These are phyloP conservation scores for Macroramphosus scolopax DNA, from an alignment of 2,797 vertebrate species.

Conservation along the genomic window DNA sequence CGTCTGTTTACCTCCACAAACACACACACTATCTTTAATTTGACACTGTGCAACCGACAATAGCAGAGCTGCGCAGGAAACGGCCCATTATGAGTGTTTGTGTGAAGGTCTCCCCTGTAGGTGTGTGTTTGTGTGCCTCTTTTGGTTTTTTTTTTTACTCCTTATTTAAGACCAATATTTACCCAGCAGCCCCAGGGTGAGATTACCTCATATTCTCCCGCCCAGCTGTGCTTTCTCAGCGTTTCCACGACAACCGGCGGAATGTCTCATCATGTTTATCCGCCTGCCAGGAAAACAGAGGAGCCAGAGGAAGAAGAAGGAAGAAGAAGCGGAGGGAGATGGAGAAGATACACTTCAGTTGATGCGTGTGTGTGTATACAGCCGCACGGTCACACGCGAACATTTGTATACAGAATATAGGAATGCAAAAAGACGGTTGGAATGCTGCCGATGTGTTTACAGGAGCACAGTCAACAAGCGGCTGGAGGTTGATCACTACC, in stretches of 20 bases:
- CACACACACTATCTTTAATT: constrained; percentile 48
- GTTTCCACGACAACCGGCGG: constrained; percentile 88
- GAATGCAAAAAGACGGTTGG: too few species aligned
- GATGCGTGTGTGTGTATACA: constrained; percentile 28
- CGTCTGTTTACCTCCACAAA: constrained; percentile 38
- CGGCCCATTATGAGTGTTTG: constrained; percentile 45
- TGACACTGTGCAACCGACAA: constrained; percentile 38
- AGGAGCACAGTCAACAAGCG: too few species aligned
- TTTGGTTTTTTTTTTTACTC: constrained; percentile 82
- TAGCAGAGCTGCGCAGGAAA: constrained; percentile 59
- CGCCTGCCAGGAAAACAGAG: constrained; percentile 86
- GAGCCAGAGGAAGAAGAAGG: constrained; percentile 48
- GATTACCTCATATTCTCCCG: constrained; percentile 93
- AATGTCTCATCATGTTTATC: constrained; percentile 92
- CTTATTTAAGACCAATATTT: constrained; percentile 96
- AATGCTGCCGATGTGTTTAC: too few species aligned
- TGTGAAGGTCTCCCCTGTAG: constrained; percentile 46
- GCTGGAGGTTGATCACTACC: too few species aligned
- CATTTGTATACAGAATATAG: constrained; percentile 10
- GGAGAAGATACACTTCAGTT: constrained; percentile 39
- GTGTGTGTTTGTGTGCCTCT: constrained; percentile 61
- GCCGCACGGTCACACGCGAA: constrained; percentile 10
- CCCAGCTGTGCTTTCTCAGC: constrained; percentile 94
- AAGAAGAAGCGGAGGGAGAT: constrained; percentile 31
- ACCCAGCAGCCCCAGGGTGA: constrained; percentile 88